Evolutionary conservation across 2,797 vertebrate species (phyloP), one percentile per base, ranked within the genome.

Genomic region (Philypnodon macrostomus): DNA sequence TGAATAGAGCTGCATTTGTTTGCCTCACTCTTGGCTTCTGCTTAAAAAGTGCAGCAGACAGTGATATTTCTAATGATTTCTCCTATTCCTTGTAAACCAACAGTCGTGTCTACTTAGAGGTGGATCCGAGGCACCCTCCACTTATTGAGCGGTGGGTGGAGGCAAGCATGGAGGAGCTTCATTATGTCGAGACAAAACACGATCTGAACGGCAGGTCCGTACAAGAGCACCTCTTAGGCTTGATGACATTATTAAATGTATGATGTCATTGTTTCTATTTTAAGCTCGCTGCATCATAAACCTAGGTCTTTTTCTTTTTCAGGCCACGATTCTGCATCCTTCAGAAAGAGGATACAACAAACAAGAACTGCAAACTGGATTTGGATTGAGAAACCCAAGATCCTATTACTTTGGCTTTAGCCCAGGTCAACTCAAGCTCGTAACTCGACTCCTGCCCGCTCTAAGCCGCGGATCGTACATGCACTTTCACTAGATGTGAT

Each of bases 101-200:
- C 80, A 98, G 97, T 11, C 91, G 85, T 2, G 34, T 96, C 57
- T 99, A 95, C 86, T 85, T 98, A 62, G 97, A 99, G 76, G 93
- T 95, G 53, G 95, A 98, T 55, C 91, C 93, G 36, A 90, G 92
- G 16, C 96, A 99, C 52, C 94, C 94, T 10, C 47, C 69, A 7
- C 86, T 93, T 60, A 81, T 99, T 38, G 74, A 55, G 18, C 69
- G 32, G 21, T 94, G 93, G 92, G 86, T 92, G 36, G 80, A 87
- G 68, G 76, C 61, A 6, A 84, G 83, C 2, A 58, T 78, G 34
- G 58, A 83, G 12, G 47, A 32, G 2, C 86, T 97, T 5, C 29
- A 46, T 41, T 91, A 94, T 2, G 32, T 37, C 53, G 85, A 89
- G 14, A 68, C 89, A 14, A 84, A 81, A 50, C 77, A 34, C 51